phyloP scores from a whole-genome alignment of 2,888 invertebrate genomes.

The Dynastes hyllus region DNA sequence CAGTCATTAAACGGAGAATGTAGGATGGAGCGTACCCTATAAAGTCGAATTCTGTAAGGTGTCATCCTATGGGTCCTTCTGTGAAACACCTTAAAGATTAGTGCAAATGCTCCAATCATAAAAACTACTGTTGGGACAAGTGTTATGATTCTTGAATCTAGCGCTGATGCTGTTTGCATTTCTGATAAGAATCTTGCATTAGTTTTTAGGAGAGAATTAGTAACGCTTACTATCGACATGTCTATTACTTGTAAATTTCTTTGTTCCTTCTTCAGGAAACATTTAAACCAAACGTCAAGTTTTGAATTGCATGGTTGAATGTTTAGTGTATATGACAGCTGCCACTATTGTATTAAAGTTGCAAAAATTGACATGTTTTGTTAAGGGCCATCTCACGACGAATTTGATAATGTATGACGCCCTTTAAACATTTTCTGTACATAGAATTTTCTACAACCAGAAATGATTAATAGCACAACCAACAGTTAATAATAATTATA shows the following conservation, averaged over 20 bases:
- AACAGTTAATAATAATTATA: no score
- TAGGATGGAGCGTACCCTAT: constrained; percentile 51
- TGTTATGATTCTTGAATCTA: constrained; percentile 52
- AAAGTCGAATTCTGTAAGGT: constrained; percentile 48
- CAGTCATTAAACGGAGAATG: neutral
- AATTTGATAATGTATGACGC: no score
- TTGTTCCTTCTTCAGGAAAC: neutral
- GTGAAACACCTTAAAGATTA: constrained; percentile 53
- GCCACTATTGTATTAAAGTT: constrained; percentile 1
- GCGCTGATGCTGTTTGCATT: constrained; percentile 48
- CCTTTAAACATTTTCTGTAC: no score
- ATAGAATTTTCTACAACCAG: no score
- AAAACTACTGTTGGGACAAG: constrained; percentile 54
- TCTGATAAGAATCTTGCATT: constrained; percentile 40
- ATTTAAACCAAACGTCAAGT: constrained; percentile 25
- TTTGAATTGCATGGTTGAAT: constrained; percentile 31
- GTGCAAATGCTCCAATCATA: constrained; percentile 51
- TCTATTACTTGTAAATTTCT: constrained; percentile 28
- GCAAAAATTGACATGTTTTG: no score
- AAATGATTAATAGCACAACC: no score
- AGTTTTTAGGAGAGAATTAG: constrained; percentile 17
- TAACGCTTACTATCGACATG: constrained; percentile 12
- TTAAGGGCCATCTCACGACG: no score
- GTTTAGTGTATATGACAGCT: constrained; percentile 13
- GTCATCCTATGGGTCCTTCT: constrained; percentile 51